Conservation (phyloP, 2,113 vertebrate genomes). For the Salvator merianae region DNA sequence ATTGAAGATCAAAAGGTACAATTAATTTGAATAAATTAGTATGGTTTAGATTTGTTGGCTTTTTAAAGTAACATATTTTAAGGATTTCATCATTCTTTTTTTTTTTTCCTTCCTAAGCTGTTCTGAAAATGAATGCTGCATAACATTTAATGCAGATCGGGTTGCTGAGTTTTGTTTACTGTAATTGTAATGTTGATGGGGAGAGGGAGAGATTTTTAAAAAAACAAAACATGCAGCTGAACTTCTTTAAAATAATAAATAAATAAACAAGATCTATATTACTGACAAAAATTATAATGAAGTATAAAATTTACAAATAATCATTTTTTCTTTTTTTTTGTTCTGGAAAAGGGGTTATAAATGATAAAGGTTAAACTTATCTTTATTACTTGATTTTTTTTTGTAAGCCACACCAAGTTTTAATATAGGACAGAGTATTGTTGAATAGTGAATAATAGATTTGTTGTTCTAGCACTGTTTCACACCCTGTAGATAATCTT, state of each 20-base stretch:
- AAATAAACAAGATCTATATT: neutral
- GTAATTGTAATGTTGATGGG: neutral
- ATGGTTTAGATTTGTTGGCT: slow-evolving; percentile 47
- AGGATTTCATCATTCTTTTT: neutral
- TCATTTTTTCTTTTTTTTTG: too few species aligned
- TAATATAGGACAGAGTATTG: too few species aligned
- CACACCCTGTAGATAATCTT: too few species aligned
- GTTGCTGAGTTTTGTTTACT: neutral
- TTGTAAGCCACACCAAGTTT: neutral
- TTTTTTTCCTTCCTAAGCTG: neutral
- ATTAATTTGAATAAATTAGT: slow-evolving; percentile 57
- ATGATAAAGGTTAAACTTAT: too few species aligned
- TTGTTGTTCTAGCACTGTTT: too few species aligned
- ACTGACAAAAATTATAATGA: neutral
- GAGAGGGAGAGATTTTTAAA: neutral
- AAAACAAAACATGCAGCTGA: neutral
- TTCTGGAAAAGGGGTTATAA: too few species aligned
- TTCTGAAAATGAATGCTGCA: slow-evolving; percentile 1
- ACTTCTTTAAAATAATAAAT: neutral
- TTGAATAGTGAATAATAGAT: too few species aligned
- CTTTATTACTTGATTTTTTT: neutral
- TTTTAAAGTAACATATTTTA: slow-evolving; percentile 24
- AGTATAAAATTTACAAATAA: neutral
- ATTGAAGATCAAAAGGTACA: slow-evolving; percentile 92
- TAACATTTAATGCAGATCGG: neutral